These are phyloP conservation scores for Megamerina dolium DNA, from an alignment of 2,888 invertebrate genomes.

Conservation along the genomic window DNA sequence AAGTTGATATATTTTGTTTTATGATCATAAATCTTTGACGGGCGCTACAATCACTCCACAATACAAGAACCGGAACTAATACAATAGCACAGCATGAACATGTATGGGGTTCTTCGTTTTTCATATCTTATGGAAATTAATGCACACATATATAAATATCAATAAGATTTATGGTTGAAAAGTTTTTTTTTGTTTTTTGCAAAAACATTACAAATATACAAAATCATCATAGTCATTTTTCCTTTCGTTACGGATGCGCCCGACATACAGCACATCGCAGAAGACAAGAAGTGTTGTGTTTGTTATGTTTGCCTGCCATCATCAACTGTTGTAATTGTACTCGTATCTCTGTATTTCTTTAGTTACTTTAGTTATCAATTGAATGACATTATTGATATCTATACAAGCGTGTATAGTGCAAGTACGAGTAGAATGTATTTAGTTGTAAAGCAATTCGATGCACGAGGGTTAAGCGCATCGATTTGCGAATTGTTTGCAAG, in stretches of 20 bases:
- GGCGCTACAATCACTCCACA: conserved; percentile 14
- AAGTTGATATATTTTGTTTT: conserved; percentile 9
- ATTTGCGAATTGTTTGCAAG: no score
- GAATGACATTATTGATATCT: no score
- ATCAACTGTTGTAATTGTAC: no score
- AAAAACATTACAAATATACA: no score
- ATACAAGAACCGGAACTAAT: conserved; percentile 38
- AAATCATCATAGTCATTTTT: not conserved
- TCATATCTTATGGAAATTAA: not conserved
- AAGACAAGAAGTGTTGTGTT: not conserved
- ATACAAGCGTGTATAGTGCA: no score
- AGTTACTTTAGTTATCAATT: no score
- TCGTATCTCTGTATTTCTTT: no score
- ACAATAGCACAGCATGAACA: conserved; percentile 30
- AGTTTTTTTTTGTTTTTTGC: no score
- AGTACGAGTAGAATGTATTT: no score
- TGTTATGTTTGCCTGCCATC: no score
- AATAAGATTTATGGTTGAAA: conserved; percentile 24
- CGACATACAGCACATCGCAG: not conserved
- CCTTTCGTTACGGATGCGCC: not conserved
- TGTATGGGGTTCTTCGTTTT: not conserved
- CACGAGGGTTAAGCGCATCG: no score
- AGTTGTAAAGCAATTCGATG: no score
- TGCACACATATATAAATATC: conserved; percentile 3
- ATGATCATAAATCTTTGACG: conserved; percentile 36